Evolutionary conservation across 2,113 vertebrate species (phyloP), one percentile per base, ranked within the genome.

Genomic region (Pteropus alecto): DNA sequence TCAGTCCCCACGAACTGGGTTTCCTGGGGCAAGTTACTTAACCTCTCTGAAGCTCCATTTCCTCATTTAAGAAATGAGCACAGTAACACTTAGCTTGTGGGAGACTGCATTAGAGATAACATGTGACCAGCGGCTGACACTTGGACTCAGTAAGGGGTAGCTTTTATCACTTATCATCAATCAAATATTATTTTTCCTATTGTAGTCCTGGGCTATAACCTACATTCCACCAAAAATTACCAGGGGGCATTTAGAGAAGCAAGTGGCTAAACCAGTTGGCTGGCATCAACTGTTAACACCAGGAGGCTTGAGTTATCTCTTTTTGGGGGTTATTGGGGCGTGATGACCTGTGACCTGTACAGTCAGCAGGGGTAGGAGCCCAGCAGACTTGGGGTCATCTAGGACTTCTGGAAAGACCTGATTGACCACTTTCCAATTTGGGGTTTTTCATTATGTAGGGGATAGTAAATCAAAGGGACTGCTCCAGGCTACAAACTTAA

Each of bases 261-360:
- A 43, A 87, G 60, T 88, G 16, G 60, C 60, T 73, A 79, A 91
- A 68, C 81, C 88, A 79, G 93, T 73, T 73, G 79, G 54, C 84
- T 76, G 70, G 65, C 85, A 95, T 93, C 81, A 63, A 86, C 87
- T 74, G 82, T 91, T 88, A 35, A 79, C 94, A 93, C 93, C 86
- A 60, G 94, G 94, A 71, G 91, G 67, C 43, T 85, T 43, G 71
- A 68, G 82, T 94, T 94, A 86, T 95, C 60, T 60, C 46, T 91
- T 90, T 95, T 79, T 10, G 67, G 96, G 94, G 86, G 38, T 94
- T 91, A 92, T 0, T 97, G 96, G 97, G 92, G 96, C 95, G 28
- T 97, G 93, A 97, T 98, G 97, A 98, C 97, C 95, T 98, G 24
- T 98, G 97, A 98, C 97, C 97, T 97, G 67, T 90, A 79, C 67